Conservation (phyloP, 2,113 vertebrate genomes). For the Pseudorhombus dupliciocellatus region DNA sequence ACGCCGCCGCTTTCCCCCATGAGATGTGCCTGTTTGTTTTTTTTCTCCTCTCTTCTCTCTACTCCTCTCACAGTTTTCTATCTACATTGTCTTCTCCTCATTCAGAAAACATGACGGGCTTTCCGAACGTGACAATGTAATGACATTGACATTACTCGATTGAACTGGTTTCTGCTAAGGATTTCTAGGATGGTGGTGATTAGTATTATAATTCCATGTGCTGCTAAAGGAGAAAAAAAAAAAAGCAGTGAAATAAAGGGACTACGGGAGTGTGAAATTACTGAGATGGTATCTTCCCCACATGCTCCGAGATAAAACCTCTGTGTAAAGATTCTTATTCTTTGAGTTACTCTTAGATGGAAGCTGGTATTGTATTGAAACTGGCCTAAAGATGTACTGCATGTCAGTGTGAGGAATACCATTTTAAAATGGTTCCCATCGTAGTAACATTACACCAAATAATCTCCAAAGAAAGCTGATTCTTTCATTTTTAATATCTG, state of each 20-base stretch:
- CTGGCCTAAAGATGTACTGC: not conserved
- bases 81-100: not conserved
- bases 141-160: not conserved
- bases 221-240: not conserved
- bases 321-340: constrained; percentile 1
- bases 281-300: not conserved
- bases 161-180: not conserved
- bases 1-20: no score
- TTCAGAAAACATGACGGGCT: not conserved
- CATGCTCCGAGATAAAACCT: not conserved
- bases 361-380: not conserved
- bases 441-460: not conserved
- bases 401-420: not conserved
- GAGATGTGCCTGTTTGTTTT: no score
- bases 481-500: not conserved
- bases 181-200: not conserved
- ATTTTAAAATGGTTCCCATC: not conserved
- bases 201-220: not conserved
- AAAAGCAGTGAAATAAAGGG: not conserved
- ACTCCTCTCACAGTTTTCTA: not conserved
- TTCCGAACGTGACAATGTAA: not conserved
- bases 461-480: no score
- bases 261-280: not conserved
- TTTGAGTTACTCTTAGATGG: not conserved
- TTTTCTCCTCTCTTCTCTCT: not conserved